phyloP scores from a whole-genome alignment of 2,113 vertebrate species.

The Tetrao urogallus region DNA sequence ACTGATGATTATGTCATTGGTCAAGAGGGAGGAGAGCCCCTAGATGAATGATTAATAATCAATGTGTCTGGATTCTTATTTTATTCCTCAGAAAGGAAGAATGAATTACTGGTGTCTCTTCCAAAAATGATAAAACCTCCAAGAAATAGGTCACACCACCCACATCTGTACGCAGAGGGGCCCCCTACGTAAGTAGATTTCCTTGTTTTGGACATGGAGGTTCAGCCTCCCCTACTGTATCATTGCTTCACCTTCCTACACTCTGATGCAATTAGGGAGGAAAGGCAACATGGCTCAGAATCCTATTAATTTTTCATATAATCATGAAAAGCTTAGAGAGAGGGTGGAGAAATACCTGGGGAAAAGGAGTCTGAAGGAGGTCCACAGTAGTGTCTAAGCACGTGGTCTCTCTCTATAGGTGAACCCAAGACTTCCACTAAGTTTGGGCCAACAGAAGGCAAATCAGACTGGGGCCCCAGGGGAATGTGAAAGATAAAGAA shows the following conservation, averaged over 20 bases:
- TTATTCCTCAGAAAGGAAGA: conserved; percentile 74
- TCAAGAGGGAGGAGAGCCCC: conserved; percentile 72
- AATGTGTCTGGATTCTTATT: conserved; percentile 77
- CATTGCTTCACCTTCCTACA: conserved; percentile 2
- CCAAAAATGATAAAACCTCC: conserved; percentile 66
- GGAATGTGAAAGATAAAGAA: neutral
- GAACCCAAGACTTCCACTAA: neutral
- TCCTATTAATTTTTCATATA: conserved; percentile 46
- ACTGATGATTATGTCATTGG: conserved; percentile 76
- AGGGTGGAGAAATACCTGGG: neutral
- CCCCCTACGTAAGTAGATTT: conserved; percentile 28
- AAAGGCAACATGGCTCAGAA: neutral
- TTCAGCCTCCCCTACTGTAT: neutral
- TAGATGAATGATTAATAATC: conserved; percentile 83
- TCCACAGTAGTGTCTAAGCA: neutral
- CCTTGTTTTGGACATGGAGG: neutral
- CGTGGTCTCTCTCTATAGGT: neutral
- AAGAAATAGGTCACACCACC: conserved; percentile 50
- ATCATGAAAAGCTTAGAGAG: neutral
- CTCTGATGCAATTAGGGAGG: conserved; percentile 51
- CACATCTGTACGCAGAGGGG: neutral
- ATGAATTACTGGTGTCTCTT: conserved; percentile 73
- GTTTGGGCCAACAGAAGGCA: neutral
- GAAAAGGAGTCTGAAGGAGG: neutral
- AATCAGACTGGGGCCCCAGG: neutral